These are phyloP conservation scores for Myripristis murdjan DNA, from an alignment of 2,797 vertebrate species.

Conservation along the genomic window DNA sequence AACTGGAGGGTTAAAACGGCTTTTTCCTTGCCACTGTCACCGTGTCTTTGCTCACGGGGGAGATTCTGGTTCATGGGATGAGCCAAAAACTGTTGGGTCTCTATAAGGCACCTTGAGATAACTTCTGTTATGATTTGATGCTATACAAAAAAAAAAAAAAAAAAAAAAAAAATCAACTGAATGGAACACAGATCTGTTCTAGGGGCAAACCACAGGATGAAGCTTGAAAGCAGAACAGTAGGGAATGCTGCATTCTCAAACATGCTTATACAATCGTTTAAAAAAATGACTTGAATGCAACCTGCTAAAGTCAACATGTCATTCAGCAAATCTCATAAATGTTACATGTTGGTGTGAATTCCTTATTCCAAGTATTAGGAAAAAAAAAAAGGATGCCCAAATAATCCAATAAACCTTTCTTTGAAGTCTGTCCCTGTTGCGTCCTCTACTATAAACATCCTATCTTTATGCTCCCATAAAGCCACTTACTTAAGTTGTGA, in stretches of 20 bases:
- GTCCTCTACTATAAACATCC: constrained; percentile 21
- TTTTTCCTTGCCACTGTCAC: no score
- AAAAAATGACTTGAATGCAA: constrained; percentile 3
- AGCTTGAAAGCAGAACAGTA: neutral
- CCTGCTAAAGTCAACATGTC: neutral
- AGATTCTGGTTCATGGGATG: no score
- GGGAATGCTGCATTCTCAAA: neutral
- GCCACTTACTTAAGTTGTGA: constrained; percentile 24
- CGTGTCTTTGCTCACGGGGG: no score
- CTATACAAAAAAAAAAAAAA: no score
- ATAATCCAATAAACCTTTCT: constrained; percentile 52
- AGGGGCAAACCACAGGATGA: no score
- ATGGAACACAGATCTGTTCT: no score
- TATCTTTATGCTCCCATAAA: constrained; percentile 42
- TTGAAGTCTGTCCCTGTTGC: constrained; percentile 31
- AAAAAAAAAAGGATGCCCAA: neutral
- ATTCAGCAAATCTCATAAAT: constrained; percentile 25
- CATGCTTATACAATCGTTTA: neutral
- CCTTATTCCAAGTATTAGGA: neutral
- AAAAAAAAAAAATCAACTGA: no score
- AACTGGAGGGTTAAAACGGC: no score
- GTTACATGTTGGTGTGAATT: neutral
- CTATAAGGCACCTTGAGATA: no score
- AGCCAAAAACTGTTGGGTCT: no score
- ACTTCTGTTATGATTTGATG: no score